Base-by-base conservation (phyloP, 1,140 invertebrate genomes). In the Copidosoma floridanum region DNA sequence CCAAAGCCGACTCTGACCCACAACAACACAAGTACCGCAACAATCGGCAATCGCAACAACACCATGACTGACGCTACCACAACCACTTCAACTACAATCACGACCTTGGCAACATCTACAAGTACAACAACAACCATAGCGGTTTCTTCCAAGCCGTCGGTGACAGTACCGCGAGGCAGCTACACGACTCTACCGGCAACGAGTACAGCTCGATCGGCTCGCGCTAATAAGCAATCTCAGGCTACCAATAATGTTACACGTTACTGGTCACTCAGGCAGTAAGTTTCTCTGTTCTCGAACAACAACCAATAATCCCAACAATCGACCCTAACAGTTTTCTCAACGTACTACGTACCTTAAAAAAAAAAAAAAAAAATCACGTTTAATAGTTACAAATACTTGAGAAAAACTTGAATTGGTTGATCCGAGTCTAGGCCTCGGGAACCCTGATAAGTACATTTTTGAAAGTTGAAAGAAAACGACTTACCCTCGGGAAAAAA, bases 191-290 rank as follows among this genome's bases (percentile, higher is more conserved):
- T 51, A 46, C 43, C 57, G 16, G 35, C 53, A 4, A 52, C 29
- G 40, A 64, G 35, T 21, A 51, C n/a, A n/a, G n/a, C n/a, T n/a
- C n/a, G n/a, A n/a, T n/a, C n/a, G n/a, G n/a, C n/a, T n/a, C n/a
- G n/a, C n/a, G n/a, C n/a, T n/a, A n/a, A n/a, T n/a, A n/a, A n/a
- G n/a, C 24, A 16, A 44, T 14, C 43, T n/a, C 48, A 27, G 40
- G 47, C 1, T 2, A n/a, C 48, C 24, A 57, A 63, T 52, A 52
- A 48, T 11, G 26, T 55, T 18, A 41, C 37, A 14, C 53, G 54
- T 7, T 32, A 60, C n/a, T 56, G 32, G 53, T 57, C 53, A 53
- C 47, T 61, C 37, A 60, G 57, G 29, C 63, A 65, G 63, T 65
- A 65, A 65, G 58, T 64, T n/a, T 58, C 26, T 29, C 26, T 24